phyloP scores from a whole-genome alignment of 2,888 invertebrate species.

The Eilema griseolum region DNA sequence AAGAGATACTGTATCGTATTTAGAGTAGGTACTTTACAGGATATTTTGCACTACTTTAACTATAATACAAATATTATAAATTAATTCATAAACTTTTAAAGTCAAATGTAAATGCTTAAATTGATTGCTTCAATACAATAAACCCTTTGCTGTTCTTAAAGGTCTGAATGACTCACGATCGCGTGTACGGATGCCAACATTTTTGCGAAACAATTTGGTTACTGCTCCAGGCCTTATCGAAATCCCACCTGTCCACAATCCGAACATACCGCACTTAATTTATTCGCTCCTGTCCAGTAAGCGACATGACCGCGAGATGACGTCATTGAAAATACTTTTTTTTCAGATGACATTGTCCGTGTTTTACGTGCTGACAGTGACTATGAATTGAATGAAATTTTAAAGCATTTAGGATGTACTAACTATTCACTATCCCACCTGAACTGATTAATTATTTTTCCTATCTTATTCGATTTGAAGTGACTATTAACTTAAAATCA shows the following conservation, averaged over 20 bases:
- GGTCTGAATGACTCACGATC: conserved; percentile 41
- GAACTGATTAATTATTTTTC: too few relatives aligned
- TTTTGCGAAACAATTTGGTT: conserved; percentile 60
- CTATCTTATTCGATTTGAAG: too few relatives aligned
- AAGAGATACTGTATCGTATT: neutral
- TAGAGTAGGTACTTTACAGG: neutral
- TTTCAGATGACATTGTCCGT: conserved; percentile 45
- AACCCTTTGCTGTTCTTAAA: conserved; percentile 33
- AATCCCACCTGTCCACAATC: conserved; percentile 78
- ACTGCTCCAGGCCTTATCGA: conserved; percentile 51
- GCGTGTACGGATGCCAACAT: conserved; percentile 34
- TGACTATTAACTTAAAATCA: conserved; percentile 21
- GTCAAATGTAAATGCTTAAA: conserved; percentile 33
- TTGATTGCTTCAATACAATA: conserved; percentile 41
- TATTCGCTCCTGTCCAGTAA: conserved; percentile 60
- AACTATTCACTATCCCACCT: too few relatives aligned
- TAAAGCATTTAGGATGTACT: too few relatives aligned
- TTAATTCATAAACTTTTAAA: conserved; percentile 11
- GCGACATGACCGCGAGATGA: conserved; percentile 51
- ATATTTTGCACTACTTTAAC: neutral
- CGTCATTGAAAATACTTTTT: conserved; percentile 61
- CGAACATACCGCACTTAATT: conserved; percentile 69
- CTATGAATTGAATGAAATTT: too few relatives aligned
- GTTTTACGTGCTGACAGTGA: conserved; percentile 39
- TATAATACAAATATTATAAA: neutral